A percentile compares a stretch with the other conserved stretches of the same genome.
phyloP scores from a whole-genome alignment of 1,140 invertebrate genomes.

The Eumaeus atala region DNA sequence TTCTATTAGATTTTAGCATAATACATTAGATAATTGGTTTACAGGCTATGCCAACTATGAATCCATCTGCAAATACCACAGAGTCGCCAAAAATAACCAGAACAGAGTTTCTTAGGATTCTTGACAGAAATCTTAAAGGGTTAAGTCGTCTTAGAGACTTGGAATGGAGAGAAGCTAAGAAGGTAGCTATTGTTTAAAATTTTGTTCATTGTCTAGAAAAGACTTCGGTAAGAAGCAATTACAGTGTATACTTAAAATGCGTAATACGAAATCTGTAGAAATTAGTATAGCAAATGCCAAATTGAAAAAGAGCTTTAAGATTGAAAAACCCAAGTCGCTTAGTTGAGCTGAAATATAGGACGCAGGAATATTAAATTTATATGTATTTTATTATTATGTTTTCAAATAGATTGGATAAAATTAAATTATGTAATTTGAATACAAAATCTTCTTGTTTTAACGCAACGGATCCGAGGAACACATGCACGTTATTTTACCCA shows the following conservation, averaged over 20 bases:
- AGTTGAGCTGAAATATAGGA: no score
- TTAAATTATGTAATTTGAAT: no score
- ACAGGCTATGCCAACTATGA: slow-evolving; percentile 35
- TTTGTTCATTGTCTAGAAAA: slow-evolving; percentile 11
- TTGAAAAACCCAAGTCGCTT: slow-evolving; percentile 9
- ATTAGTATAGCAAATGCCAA: slow-evolving; percentile 8
- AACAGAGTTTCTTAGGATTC: slow-evolving; percentile 60
- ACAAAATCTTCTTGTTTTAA: no score
- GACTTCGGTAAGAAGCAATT: not conserved
- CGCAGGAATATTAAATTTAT: no score
- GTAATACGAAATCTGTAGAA: slow-evolving; percentile 6
- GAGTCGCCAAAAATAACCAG: slow-evolving; percentile 61
- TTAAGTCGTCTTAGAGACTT: slow-evolving; percentile 58
- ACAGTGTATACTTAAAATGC: not conserved
- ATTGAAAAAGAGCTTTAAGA: slow-evolving; percentile 1
- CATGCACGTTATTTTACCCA: no score
- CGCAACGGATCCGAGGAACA: no score
- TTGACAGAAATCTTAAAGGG: slow-evolving; percentile 67
- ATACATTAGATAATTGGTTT: slow-evolving; percentile 7
- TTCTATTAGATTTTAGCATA: no score
- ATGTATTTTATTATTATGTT: no score
- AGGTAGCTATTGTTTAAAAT: slow-evolving; percentile 34
- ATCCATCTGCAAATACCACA: slow-evolving; percentile 44
- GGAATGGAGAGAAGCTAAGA: slow-evolving; percentile 63
- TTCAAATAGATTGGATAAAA: no score